Conservation (phyloP, 2,113 vertebrate genomes). For the Calyptommatus sinebrachiatus region DNA sequence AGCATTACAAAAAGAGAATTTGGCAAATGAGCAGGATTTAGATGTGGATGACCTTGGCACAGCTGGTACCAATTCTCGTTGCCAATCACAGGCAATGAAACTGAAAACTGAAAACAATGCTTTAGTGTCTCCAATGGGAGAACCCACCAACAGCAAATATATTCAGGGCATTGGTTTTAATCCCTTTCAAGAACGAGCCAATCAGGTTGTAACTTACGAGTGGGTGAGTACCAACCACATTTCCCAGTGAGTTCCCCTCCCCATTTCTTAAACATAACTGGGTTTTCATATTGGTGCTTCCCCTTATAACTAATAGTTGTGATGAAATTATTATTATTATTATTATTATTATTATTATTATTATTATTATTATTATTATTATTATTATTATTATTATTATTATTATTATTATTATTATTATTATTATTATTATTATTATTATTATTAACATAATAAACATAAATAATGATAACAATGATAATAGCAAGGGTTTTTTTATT, state of each 20-base stretch:
- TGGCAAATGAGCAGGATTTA: slow-evolving; percentile 93
- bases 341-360: no score
- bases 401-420: no score
- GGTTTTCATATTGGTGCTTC: background rate
- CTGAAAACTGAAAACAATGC: slow-evolving; percentile 77
- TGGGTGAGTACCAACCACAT: slow-evolving; percentile 80
- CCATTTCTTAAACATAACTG: background rate
- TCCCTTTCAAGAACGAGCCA: slow-evolving; percentile 89
- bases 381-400: no score
- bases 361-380: no score
- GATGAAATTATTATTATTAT: no score
- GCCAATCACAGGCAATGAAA: slow-evolving; percentile 83
- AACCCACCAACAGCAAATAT: slow-evolving; percentile 86
- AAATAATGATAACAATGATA: no score
- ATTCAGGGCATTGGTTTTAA: slow-evolving; percentile 80
- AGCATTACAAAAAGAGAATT: slow-evolving; percentile 92
- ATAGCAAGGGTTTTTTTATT: no score
- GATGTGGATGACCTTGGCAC: slow-evolving; percentile 93
- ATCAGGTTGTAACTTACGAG: slow-evolving; percentile 96
- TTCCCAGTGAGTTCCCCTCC: background rate
- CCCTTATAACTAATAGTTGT: no score
- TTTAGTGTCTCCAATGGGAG: slow-evolving; percentile 75
- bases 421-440: no score
- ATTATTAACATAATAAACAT: no score
- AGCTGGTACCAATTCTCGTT: slow-evolving; percentile 74